These are phyloP conservation scores for Pentalonia nigronervosa DNA, from an alignment of 1,140 invertebrate genomes.

Conservation along the genomic window DNA sequence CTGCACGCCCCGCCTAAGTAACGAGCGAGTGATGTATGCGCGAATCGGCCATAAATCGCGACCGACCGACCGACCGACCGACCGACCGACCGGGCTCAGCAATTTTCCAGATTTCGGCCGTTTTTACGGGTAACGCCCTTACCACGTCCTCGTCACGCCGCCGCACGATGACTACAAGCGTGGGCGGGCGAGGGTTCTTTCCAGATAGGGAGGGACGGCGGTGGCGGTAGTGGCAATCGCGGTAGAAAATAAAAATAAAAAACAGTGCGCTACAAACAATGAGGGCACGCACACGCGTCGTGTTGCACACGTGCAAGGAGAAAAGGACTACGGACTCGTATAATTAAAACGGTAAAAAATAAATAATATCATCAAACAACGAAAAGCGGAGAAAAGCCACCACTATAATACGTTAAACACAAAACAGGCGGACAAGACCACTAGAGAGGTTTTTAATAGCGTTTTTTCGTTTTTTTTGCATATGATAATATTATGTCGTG, in stretches of 20 bases:
- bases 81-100: neutral
- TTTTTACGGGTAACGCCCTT: neutral
- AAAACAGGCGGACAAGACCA: neutral
- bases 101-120: conserved; percentile 29
- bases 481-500: neutral
- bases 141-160: neutral
- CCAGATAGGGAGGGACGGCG: too few relatives aligned
- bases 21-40: neutral
- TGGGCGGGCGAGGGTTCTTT: too few relatives aligned
- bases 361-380: neutral
- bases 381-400: neutral
- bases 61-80: neutral
- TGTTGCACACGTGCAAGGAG: neutral
- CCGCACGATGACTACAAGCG: neutral
- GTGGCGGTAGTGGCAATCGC: too few relatives aligned
- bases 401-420: neutral
- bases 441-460: neutral
- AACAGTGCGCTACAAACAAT: neutral
- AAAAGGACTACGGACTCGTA: neutral
- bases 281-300: neutral
- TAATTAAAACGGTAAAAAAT: conserved; percentile 1
- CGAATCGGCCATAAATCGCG: neutral
- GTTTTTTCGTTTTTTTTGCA: neutral
- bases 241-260: neutral
- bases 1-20: neutral